phyloP scores from a whole-genome alignment of 2,797 vertebrate genomes.

The Dromococcyx pavoninus region DNA sequence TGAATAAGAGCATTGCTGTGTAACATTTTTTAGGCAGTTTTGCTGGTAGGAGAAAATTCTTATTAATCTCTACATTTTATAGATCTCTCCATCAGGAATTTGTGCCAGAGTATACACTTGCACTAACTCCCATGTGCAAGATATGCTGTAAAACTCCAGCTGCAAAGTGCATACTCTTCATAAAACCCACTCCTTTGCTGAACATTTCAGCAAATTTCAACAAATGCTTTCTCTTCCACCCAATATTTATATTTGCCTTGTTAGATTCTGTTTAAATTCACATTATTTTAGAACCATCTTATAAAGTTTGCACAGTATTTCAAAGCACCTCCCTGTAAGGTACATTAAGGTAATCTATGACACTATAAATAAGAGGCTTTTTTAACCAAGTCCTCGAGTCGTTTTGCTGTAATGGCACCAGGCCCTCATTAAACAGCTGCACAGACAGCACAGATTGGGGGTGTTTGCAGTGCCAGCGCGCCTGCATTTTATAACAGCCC shows the following conservation, averaged over 20 bases:
- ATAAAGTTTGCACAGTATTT: slow-evolving; percentile 13
- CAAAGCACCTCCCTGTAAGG: slow-evolving; percentile 23
- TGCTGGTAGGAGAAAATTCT: neutral
- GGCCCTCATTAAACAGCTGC: slow-evolving; percentile 63
- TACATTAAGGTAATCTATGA: slow-evolving; percentile 38
- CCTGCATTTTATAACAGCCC: neutral
- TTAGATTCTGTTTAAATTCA: slow-evolving; percentile 7
- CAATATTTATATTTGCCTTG: neutral
- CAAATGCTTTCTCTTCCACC: neutral
- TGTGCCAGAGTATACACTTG: neutral
- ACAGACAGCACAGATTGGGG: neutral
- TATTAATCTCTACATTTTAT: neutral
- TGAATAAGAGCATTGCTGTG: neutral
- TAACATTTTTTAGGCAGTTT: neutral
- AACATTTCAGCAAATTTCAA: neutral
- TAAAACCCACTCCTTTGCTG: neutral
- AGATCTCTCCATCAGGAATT: neutral
- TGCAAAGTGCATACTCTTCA: neutral
- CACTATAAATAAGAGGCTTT: slow-evolving; percentile 50
- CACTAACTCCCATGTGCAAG: neutral
- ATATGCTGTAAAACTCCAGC: neutral
- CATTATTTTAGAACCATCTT: neutral
- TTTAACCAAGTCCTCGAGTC: slow-evolving; percentile 49
- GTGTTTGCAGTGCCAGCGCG: neutral
- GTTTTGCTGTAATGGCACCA: slow-evolving; percentile 56